Percentiles rank a stretch among this genome's conserved stretches.
Evolutionary conservation across 23 tunicate genomes (phyloP).

Genomic region (Ciona savignyi): DNA sequence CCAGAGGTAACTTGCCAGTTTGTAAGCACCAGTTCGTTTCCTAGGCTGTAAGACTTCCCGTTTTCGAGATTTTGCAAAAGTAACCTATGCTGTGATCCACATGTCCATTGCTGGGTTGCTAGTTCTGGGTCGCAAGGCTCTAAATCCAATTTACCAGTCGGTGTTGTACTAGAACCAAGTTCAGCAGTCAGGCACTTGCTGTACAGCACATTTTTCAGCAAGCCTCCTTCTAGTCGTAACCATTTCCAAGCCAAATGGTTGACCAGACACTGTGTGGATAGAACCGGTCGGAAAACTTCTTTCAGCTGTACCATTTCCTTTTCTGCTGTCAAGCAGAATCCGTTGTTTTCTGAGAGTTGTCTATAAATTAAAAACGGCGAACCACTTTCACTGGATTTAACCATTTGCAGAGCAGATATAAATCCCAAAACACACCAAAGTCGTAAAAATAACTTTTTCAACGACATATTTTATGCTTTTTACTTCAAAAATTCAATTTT

Average conservation of each 20-base stretch:
- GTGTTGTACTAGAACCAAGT: background rate
- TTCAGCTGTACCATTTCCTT: background rate
- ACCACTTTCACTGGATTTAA: background rate
- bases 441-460: background rate
- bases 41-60: background rate
- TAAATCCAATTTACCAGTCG: slow-evolving; percentile 2
- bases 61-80: background rate
- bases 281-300: background rate
- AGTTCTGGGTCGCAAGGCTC: slow-evolving; percentile 11
- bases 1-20: background rate
- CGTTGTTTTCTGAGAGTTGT: background rate
- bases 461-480: background rate
- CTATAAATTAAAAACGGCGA: slow-evolving; percentile 1
- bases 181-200: slow-evolving; percentile 15
- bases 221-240: slow-evolving; percentile 6
- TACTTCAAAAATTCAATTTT: background rate
- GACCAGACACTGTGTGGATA: background rate
- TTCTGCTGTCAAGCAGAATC: slow-evolving; percentile 12
- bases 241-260: slow-evolving; percentile 24
- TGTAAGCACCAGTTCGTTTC: background rate
- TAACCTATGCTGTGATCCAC: slow-evolving; percentile 9
- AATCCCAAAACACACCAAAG: background rate
- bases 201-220: slow-evolving; percentile 12
- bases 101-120: slow-evolving; percentile 23
- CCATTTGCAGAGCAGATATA: background rate